Evolutionary conservation across 1,140 invertebrate species (phyloP).

Genomic region (Drosophila malerkotliana): DNA sequence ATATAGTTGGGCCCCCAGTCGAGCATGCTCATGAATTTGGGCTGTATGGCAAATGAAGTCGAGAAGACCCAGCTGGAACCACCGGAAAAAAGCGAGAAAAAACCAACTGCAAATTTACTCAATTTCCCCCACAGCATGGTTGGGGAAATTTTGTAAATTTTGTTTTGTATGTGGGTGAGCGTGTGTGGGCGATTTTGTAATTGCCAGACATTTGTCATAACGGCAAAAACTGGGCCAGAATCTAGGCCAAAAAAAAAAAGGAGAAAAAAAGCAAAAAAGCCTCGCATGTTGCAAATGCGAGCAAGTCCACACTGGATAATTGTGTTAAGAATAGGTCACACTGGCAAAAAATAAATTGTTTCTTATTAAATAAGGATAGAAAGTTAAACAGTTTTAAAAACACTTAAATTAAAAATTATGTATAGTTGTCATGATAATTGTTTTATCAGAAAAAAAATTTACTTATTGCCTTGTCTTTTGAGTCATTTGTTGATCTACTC

Average conservation of each 20-base stretch:
- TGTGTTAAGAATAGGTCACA: neutral
- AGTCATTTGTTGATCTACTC: too few relatives aligned
- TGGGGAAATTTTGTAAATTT: slow-evolving; percentile 64
- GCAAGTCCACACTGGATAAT: slow-evolving; percentile 1
- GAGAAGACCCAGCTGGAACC: slow-evolving; percentile 42
- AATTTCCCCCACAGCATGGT: slow-evolving; percentile 41
- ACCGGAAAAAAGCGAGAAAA: slow-evolving; percentile 30
- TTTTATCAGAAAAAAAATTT: too few relatives aligned
- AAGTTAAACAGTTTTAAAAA: too few relatives aligned
- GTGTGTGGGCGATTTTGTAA: slow-evolving; percentile 28
- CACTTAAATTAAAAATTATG: too few relatives aligned
- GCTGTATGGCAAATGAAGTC: slow-evolving; percentile 64
- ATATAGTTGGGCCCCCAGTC: slow-evolving; percentile 26
- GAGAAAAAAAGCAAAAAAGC: neutral
- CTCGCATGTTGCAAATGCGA: neutral
- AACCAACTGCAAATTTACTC: slow-evolving; percentile 51
- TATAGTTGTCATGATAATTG: too few relatives aligned
- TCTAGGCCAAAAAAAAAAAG: slow-evolving; percentile 5
- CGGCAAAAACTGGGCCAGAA: slow-evolving; percentile 26
- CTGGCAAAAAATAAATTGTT: neutral
- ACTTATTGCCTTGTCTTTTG: too few relatives aligned
- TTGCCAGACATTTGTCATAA: slow-evolving; percentile 52
- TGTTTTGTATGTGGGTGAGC: slow-evolving; percentile 21
- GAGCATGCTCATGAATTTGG: slow-evolving; percentile 73
- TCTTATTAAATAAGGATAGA: too few relatives aligned